A percentile compares a stretch with the other conserved stretches of the same genome.
These are phyloP conservation scores for Acrobasis suavella DNA, from an alignment of 2,888 invertebrate species.

Conservation along the genomic window DNA sequence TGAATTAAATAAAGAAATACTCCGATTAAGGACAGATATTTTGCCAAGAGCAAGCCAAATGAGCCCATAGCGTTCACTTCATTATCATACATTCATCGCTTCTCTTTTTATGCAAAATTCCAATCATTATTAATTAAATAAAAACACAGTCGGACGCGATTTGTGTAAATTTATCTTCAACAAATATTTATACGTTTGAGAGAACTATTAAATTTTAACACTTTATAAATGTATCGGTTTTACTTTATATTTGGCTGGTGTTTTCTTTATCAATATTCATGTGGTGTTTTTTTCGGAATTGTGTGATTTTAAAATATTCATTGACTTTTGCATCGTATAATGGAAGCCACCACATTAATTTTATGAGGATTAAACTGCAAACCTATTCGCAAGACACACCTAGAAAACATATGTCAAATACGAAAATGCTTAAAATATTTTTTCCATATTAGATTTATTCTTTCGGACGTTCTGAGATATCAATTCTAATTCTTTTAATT, in stretches of 20 bases:
- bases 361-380: background rate
- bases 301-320: background rate
- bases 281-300: background rate
- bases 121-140: background rate
- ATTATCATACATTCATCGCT: background rate
- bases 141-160: background rate
- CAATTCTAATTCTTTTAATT: no score
- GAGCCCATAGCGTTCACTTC: background rate
- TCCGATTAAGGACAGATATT: background rate
- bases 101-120: background rate
- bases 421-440: background rate
- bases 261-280: constrained; percentile 3
- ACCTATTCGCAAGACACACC: background rate
- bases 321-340: background rate
- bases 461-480: background rate
- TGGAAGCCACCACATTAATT: background rate
- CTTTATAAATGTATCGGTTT: background rate
- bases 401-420: background rate
- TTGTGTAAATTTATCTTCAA: background rate
- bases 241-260: constrained; percentile 3
- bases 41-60: background rate
- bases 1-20: background rate
- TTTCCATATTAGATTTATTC: no score
- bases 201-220: constrained; percentile 1
- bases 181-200: background rate